Percentiles rank a stretch among this genome's conserved stretches.
phyloP scores from a whole-genome alignment of 2,888 invertebrate genomes.

The Machimus rusticus region DNA sequence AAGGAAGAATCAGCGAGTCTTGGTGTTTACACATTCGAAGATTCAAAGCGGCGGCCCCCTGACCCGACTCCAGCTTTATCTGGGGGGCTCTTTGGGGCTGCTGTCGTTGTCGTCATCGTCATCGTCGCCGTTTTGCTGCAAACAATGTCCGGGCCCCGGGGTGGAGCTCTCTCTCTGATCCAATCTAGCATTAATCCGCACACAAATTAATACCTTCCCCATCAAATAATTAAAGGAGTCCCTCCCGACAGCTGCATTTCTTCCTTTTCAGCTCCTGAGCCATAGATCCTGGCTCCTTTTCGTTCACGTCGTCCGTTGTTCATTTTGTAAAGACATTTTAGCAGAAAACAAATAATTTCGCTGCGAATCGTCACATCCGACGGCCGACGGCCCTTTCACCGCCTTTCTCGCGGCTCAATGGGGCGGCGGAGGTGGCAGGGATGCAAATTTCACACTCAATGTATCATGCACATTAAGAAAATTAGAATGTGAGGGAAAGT shows the following conservation, averaged over 20 bases:
- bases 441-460: slow-evolving; percentile 45
- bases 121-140: not conserved
- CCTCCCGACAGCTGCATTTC: not conserved
- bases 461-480: slow-evolving; percentile 45
- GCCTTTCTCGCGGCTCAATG: not conserved
- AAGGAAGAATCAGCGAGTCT: slow-evolving; percentile 53
- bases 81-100: not conserved
- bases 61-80: slow-evolving; percentile 18
- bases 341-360: not conserved
- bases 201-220: not conserved
- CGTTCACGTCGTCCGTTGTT: not conserved
- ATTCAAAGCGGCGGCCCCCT: slow-evolving; percentile 16
- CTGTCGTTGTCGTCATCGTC: not conserved
- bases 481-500: slow-evolving; percentile 36
- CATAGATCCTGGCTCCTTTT: not conserved
- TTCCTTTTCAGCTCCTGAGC: not conserved
- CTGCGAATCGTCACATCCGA: not conserved
- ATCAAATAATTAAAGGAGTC: not conserved
- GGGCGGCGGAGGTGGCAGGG: not conserved
- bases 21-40: slow-evolving; percentile 5
- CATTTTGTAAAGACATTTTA: not conserved
- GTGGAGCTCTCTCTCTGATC: not conserved
- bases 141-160: not conserved
- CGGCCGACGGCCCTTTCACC: not conserved
- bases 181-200: not conserved